Percentiles rank a stretch among this genome's conserved stretches.
Conservation (phyloP, 2,888 invertebrate species). For the Steromphala cineraria region DNA sequence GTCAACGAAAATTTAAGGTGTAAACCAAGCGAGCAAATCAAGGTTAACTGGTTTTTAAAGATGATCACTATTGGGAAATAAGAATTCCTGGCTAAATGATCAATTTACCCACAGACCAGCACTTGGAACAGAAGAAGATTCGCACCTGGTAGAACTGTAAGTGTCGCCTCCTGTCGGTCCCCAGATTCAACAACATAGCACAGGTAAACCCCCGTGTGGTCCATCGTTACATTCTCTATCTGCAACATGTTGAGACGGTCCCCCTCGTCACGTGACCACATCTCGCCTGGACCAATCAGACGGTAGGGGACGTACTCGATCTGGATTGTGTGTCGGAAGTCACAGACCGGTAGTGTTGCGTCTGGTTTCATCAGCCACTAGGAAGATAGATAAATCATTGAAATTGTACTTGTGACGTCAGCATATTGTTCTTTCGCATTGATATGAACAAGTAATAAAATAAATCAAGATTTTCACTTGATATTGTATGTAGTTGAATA, state of each 20-base stretch:
- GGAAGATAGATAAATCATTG: background rate
- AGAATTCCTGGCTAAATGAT: too few relatives aligned
- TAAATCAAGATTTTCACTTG: too few relatives aligned
- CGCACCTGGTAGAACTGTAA: background rate
- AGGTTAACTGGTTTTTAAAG: too few relatives aligned
- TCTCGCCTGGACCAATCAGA: background rate
- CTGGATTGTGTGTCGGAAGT: background rate
- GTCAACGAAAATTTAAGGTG: too few relatives aligned
- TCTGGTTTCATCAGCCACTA: slow-evolving; percentile 9
- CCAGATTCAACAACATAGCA: background rate
- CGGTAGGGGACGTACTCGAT: slow-evolving; percentile 1
- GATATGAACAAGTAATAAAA: too few relatives aligned
- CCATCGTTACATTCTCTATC: background rate
- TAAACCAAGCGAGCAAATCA: too few relatives aligned
- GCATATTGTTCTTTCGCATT: too few relatives aligned
- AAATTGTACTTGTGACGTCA: too few relatives aligned
- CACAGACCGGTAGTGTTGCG: background rate
- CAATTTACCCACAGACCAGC: too few relatives aligned
- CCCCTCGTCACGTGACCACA: background rate
- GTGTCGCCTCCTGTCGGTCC: background rate
- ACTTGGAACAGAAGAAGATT: background rate
- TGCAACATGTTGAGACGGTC: background rate
- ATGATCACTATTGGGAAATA: too few relatives aligned
- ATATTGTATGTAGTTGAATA: too few relatives aligned
- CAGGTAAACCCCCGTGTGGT: background rate